These are phyloP conservation scores for Sycophila sp. DNA, from an alignment of 1,140 invertebrate genomes.

Conservation along the genomic window DNA sequence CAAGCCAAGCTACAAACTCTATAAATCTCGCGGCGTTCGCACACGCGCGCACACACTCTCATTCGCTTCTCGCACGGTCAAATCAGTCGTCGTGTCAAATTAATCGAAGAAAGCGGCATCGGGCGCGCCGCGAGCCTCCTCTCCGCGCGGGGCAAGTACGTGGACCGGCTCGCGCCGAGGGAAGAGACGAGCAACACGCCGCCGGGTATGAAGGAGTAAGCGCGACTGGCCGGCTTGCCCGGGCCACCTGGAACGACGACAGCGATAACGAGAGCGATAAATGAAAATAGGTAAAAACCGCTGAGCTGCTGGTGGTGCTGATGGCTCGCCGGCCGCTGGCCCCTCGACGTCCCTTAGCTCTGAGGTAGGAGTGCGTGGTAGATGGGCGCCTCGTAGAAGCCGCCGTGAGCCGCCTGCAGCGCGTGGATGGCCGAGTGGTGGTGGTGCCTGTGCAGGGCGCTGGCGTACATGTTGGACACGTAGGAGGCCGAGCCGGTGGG, in stretches of 20 bases:
- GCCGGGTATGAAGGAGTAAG: too few relatives aligned
- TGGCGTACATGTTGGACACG: slow-evolving; percentile 51
- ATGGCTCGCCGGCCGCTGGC: background rate
- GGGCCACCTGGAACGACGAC: background rate
- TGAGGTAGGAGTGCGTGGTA: slow-evolving; percentile 58
- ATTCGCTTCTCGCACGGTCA: too few relatives aligned
- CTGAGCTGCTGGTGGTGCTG: background rate
- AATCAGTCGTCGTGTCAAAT: too few relatives aligned
- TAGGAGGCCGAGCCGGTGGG: slow-evolving; percentile 33
- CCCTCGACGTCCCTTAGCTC: slow-evolving; percentile 46
- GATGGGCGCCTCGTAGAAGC: slow-evolving; percentile 57
- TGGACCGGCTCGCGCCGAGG: too few relatives aligned
- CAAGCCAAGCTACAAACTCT: too few relatives aligned
- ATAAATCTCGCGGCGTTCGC: too few relatives aligned
- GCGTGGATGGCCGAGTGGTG: slow-evolving; percentile 21
- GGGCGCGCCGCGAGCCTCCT: too few relatives aligned
- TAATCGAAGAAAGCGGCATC: too few relatives aligned
- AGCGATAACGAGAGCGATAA: background rate
- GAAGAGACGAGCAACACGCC: too few relatives aligned
- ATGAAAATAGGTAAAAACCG: background rate
- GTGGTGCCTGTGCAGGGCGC: slow-evolving; percentile 55
- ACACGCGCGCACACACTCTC: too few relatives aligned
- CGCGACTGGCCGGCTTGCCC: too few relatives aligned
- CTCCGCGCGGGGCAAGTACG: too few relatives aligned
- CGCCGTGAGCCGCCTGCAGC: slow-evolving; percentile 9